Evolutionary conservation across 2,113 vertebrate genomes (phyloP).

Genomic region (Montifringilla adamsi): DNA sequence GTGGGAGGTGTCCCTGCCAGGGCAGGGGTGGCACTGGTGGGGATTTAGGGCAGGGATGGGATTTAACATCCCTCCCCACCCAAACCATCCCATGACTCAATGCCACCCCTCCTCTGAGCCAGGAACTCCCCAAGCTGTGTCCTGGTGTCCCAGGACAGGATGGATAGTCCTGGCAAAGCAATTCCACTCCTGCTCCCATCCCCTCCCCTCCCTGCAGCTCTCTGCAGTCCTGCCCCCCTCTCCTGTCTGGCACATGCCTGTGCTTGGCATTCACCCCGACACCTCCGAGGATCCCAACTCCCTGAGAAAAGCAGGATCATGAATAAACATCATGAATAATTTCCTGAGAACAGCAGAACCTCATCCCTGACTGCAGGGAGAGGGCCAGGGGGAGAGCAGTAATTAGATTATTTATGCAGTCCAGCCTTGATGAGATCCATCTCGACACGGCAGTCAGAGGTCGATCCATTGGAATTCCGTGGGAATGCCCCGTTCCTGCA

Average conservation of each 20-base stretch:
- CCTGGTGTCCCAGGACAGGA: background rate
- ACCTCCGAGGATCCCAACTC: background rate
- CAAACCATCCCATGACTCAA: background rate
- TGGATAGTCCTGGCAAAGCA: fast-evolving
- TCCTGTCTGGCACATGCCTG: fast-evolving
- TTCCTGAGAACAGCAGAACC: background rate
- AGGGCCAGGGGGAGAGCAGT: background rate
- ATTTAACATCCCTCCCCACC: fast-evolving
- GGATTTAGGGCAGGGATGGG: fast-evolving
- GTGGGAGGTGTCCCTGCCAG: background rate
- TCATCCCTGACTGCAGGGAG: background rate
- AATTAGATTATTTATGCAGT: slow-evolving; percentile 25
- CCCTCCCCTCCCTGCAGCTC: background rate
- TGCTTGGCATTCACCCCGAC: fast-evolving
- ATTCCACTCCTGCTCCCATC: fast-evolving
- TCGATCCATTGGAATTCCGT: background rate
- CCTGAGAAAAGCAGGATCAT: background rate
- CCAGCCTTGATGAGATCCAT: background rate
- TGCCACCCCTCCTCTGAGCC: fast-evolving
- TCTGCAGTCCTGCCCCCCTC: fast-evolving
- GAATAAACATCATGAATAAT: slow-evolving; percentile 32
- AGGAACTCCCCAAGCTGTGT: fast-evolving
- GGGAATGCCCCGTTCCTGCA: background rate
- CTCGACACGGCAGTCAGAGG: background rate
- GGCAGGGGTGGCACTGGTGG: background rate